These are phyloP conservation scores for Holocentrus rufus DNA, from an alignment of 2,797 vertebrate species.

Conservation along the genomic window DNA sequence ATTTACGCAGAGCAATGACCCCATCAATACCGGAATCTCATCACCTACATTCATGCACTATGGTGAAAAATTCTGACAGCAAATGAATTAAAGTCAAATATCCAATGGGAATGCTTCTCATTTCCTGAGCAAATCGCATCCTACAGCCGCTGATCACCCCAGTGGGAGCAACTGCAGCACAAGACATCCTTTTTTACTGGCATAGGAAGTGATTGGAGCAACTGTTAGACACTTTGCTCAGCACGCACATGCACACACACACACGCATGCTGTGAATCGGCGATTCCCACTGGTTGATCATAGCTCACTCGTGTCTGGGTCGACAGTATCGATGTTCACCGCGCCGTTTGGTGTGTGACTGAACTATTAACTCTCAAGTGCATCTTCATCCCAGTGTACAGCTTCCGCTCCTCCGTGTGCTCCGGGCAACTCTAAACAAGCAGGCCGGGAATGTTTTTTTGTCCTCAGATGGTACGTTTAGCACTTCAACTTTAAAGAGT, in stretches of 20 bases:
- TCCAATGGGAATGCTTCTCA: conserved; percentile 55
- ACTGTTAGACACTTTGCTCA: conserved; percentile 35
- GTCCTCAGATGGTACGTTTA: conserved; percentile 19
- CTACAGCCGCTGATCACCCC: conserved; percentile 63
- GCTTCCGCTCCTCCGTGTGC: neutral
- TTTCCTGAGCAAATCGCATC: conserved; percentile 63
- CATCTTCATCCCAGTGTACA: conserved; percentile 15
- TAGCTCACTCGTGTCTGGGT: conserved; percentile 24
- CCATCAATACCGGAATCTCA: conserved; percentile 55
- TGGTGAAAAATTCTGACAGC: conserved; percentile 49
- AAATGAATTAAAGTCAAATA: conserved; percentile 65
- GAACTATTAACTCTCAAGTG: conserved; percentile 37
- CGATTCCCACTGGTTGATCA: conserved; percentile 28
- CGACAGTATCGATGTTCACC: conserved; percentile 27
- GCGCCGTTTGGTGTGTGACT: conserved; percentile 42
- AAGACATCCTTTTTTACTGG: conserved; percentile 43
- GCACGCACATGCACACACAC: conserved; percentile 21
- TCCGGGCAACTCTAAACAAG: conserved; percentile 19
- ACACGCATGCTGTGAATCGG: conserved; percentile 11
- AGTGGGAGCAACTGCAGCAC: conserved; percentile 57
- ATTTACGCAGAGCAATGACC: conserved; percentile 13
- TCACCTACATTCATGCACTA: conserved; percentile 29
- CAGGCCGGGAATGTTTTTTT: conserved; percentile 8
- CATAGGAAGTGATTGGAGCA: conserved; percentile 53
- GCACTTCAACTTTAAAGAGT: conserved; percentile 29